phyloP scores from a whole-genome alignment of 2,797 vertebrate species.

The Sandelia bainsii region DNA sequence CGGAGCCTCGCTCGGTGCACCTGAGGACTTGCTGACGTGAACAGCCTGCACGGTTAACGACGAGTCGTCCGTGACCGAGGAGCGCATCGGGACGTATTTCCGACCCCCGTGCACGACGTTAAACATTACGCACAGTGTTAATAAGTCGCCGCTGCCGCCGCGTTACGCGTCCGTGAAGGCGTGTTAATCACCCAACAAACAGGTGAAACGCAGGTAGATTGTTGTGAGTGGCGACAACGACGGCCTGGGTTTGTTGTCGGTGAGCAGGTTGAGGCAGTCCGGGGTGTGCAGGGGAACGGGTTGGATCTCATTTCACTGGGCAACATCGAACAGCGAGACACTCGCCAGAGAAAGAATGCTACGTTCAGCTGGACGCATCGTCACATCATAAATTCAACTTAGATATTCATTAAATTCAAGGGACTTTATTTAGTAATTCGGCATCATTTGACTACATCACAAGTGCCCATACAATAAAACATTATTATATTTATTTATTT shows the following conservation, averaged over 20 bases:
- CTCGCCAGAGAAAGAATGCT: background rate
- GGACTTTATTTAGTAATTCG: background rate
- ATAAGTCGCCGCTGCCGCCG: too few relatives aligned
- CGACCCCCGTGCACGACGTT: conserved; percentile 64
- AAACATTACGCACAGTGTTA: conserved; percentile 51
- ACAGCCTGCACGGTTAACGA: conserved; percentile 40
- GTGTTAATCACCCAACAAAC: too few relatives aligned
- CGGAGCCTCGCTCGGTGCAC: background rate
- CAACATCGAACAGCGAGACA: background rate
- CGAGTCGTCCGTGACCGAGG: conserved; percentile 41
- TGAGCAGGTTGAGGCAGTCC: conserved; percentile 58
- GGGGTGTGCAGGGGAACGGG: conserved; percentile 57
- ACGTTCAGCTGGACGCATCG: background rate
- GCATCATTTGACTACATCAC: accelerated
- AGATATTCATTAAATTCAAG: accelerated
- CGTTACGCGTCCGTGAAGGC: too few relatives aligned
- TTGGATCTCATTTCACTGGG: conserved; percentile 70
- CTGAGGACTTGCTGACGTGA: conserved; percentile 16
- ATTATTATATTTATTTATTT: background rate
- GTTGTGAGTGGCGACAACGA: conserved; percentile 6
- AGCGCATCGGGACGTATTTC: conserved; percentile 73
- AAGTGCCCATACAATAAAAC: background rate
- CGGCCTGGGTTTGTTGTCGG: conserved; percentile 30
- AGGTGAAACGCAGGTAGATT: too few relatives aligned
- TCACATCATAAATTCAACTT: accelerated